phyloP scores from a whole-genome alignment of 1,140 invertebrate genomes.

The Polypedilum pembai region DNA sequence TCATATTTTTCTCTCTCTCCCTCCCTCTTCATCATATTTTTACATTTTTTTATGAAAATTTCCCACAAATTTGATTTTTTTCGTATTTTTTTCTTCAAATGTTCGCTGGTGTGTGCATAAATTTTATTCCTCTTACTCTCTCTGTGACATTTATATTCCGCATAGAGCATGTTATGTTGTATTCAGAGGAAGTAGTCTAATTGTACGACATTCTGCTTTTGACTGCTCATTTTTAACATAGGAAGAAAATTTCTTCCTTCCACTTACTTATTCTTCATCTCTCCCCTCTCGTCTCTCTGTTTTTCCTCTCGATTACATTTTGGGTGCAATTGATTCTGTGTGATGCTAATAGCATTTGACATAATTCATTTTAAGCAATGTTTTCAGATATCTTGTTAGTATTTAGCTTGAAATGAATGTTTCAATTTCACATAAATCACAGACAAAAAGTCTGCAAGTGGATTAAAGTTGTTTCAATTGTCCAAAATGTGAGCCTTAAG shows the following conservation, averaged over 20 bases:
- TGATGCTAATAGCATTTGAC: conserved; percentile 12
- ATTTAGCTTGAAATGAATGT: too few species aligned
- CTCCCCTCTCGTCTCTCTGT: neutral
- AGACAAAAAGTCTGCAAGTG: too few species aligned
- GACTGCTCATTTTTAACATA: conserved; percentile 17
- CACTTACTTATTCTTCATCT: neutral
- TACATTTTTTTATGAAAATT: neutral
- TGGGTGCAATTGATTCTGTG: neutral
- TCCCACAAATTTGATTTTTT: neutral
- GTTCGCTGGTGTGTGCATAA: neutral
- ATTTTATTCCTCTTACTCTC: neutral
- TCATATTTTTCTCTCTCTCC: too few species aligned
- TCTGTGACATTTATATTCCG: neutral
- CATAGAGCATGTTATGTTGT: neutral
- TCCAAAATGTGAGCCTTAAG: too few species aligned
- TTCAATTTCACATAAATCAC: too few species aligned
- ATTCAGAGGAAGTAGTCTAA: neutral
- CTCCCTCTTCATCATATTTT: neutral
- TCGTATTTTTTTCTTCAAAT: neutral
- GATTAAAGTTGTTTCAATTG: too few species aligned
- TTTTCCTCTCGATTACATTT: conserved; percentile 15
- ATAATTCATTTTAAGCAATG: neutral
- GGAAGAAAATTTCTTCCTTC: neutral
- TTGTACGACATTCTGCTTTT: conserved; percentile 12
- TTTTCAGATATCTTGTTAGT: neutral